These are phyloP conservation scores for Columba livia DNA, from an alignment of 2,113 vertebrate genomes.

Conservation along the genomic window DNA sequence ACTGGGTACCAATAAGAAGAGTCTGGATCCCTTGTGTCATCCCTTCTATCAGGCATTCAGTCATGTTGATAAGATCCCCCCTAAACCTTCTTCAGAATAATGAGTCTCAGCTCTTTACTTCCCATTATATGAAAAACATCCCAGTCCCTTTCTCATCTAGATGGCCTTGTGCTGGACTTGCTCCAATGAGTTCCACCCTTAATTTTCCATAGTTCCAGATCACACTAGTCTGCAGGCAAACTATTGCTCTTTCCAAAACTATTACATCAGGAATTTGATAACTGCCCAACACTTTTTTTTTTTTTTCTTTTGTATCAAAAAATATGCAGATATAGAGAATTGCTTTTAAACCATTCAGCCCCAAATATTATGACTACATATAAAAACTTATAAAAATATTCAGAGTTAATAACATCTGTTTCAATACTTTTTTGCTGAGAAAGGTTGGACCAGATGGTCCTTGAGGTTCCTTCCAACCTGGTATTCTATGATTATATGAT, in stretches of 20 bases:
- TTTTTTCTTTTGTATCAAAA: not conserved
- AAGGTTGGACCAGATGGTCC: no score
- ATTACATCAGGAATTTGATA: not conserved
- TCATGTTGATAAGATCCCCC: not conserved
- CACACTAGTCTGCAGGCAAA: not conserved
- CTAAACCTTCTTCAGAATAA: not conserved
- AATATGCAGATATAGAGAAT: not conserved
- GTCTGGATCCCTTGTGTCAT: not conserved
- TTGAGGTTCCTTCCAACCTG: no score
- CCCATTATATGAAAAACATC: not conserved
- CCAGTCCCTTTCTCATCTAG: not conserved
- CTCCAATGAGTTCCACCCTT: not conserved
- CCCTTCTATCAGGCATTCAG: not conserved
- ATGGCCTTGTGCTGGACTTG: not conserved
- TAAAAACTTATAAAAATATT: not conserved
- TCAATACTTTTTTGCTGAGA: not conserved
- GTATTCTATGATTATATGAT: no score
- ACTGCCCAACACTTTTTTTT: rapidly evolving
- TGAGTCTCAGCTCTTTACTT: not conserved
- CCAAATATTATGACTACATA: not conserved
- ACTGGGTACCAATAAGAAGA: not conserved
- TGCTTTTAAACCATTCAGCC: not conserved
- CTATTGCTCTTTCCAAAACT: not conserved
- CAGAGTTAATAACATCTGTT: not conserved
- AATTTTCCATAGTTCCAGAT: not conserved